Conservation (phyloP, 2,797 vertebrate species). For the Sylvia borin region DNA sequence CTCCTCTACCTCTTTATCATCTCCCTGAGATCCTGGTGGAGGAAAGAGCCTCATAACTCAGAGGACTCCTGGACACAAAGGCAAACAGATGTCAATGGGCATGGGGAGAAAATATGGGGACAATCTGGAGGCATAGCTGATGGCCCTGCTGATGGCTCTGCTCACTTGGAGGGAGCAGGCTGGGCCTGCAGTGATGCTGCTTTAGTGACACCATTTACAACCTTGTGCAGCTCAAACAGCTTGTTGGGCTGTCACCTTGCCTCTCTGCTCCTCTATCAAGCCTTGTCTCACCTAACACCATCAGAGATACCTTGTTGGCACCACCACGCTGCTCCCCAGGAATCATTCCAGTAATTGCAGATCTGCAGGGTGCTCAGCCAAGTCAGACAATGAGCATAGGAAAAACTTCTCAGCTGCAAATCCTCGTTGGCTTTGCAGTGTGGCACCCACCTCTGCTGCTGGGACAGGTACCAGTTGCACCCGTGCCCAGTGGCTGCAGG, state of each 20-base stretch:
- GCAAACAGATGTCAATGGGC: slow-evolving; percentile 33
- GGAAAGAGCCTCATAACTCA: slow-evolving; percentile 1
- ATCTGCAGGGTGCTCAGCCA: not conserved
- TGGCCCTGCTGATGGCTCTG: not conserved
- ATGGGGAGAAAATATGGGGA: not conserved
- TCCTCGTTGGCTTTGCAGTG: not conserved
- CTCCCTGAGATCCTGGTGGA: not conserved
- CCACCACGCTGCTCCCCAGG: not conserved
- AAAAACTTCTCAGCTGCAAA: not conserved
- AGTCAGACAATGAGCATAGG: not conserved
- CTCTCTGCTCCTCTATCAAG: not conserved
- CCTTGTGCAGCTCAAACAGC: not conserved
- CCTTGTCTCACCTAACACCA: not conserved
- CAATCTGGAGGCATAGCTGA: not conserved
- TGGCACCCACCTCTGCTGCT: not conserved
- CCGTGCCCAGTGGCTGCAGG: not conserved
- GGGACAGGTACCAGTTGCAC: not conserved
- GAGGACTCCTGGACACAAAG: slow-evolving; percentile 7
- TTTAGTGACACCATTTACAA: not conserved
- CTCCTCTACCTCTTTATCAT: slow-evolving; percentile 30
- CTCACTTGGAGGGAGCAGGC: fast-evolving
- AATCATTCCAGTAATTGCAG: not conserved
- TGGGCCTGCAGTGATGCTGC: fast-evolving
- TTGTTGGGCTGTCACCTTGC: not conserved
- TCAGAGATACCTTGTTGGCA: not conserved